Conservation (phyloP, 2,113 vertebrate genomes). For the Nipponia nippon region DNA sequence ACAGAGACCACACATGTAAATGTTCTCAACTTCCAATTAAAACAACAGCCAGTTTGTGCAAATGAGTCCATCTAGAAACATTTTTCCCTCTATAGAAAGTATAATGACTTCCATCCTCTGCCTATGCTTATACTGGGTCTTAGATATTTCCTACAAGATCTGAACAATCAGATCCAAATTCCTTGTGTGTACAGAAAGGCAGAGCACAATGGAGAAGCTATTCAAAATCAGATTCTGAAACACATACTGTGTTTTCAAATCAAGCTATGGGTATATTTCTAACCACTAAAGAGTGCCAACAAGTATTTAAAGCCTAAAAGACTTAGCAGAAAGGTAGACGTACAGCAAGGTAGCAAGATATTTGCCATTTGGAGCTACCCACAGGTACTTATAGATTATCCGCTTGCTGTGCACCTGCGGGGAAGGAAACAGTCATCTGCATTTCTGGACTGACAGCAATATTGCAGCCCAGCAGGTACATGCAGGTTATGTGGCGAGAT, state of each 20-base stretch:
- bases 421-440: background rate
- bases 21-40: background rate
- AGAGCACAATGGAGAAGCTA: background rate
- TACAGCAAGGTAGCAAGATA: background rate
- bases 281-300: background rate
- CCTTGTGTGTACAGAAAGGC: background rate
- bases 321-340: background rate
- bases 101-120: background rate
- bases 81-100: background rate
- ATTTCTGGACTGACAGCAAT: background rate
- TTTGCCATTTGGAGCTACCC: constrained; percentile 23
- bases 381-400: background rate
- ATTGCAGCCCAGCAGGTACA: background rate
- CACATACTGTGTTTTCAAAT: background rate
- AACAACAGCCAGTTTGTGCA: background rate
- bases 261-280: background rate
- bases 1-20: background rate
- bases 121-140: background rate
- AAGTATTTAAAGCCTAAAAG: background rate
- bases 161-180: background rate
- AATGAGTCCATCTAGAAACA: background rate
- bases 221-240: background rate
- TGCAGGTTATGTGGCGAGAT: background rate
- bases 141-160: background rate
- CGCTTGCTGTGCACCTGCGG: background rate